Base-by-base conservation (phyloP, 2,888 invertebrate species). In the Athalia rosae region DNA sequence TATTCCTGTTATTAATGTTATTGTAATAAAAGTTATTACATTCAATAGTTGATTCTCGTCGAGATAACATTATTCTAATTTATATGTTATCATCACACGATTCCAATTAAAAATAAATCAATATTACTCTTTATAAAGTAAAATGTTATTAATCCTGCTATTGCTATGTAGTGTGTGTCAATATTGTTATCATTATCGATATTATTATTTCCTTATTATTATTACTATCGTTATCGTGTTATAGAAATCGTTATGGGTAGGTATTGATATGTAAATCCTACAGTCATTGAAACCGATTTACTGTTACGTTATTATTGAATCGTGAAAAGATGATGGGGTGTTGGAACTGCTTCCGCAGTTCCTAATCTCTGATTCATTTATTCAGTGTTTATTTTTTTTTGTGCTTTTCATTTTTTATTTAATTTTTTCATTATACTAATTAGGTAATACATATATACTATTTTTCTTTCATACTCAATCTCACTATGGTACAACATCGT, bases 111-210 rank as follows among this genome's bases (percentile, higher is more conserved):
- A 28, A 28, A 28, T 28, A 28, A 28, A 28, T 28, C 28, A 28
- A 28, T 28, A 28, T 28, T 28, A 28, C 28, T 28, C 7, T 53
- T 45, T 45, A 56, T 69, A 71, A 45, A 74, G 48, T 74, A 41
- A 58, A 74, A 62, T 62, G 50, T 59, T 74, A 74, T 59, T 48
- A 48, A 47, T 74, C 28, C 11, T 62, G 62, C 15, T 74, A 61
- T 74, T 74, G 74, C 74, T 71, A 71, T 58, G 28, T 28, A 28
- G 28, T 28, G 28, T 28, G 28, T 59, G 43, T 61, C 28, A 59
- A 43, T 62, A 61, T 58, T 8, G 56, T 43, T 69, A 69, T 69
- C 28, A 69, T 41, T 7, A 56, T 13, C 56, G 56, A 8, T 53
- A 41, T 56, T 66, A 50, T 41, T 58, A n/a, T 71, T 9, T 58